A percentile compares a stretch with the other conserved stretches of the same genome.
Conservation (phyloP, 2,797 vertebrate genomes). For the Lithobates sylvaticus region DNA sequence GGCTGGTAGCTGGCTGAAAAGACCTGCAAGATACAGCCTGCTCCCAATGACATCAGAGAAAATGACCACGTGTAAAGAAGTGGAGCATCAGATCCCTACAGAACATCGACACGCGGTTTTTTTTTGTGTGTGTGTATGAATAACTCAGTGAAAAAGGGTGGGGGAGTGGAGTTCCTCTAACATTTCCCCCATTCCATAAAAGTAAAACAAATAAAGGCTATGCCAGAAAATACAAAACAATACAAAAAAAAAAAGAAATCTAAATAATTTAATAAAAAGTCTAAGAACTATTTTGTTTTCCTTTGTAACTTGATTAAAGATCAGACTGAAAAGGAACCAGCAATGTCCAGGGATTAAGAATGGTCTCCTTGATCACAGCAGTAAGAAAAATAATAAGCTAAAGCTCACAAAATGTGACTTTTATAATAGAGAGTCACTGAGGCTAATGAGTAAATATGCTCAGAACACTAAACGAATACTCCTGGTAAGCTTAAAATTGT, state of each 20-base stretch:
- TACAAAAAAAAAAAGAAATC: not conserved
- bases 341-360: slow-evolving; percentile 23
- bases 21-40: too few relatives aligned
- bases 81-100: too few relatives aligned
- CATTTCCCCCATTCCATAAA: too few relatives aligned
- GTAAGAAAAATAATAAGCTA: slow-evolving; percentile 26
- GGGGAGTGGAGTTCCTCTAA: too few relatives aligned
- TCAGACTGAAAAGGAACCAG: not conserved
- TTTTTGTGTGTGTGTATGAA: too few relatives aligned
- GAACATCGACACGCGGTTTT: fast-evolving
- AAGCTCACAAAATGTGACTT: slow-evolving; percentile 32
- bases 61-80: too few relatives aligned
- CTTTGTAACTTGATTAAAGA: not conserved
- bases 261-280: not conserved
- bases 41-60: too few relatives aligned
- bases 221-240: not conserved
- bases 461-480: slow-evolving; percentile 27
- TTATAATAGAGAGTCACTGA: slow-evolving; percentile 36
- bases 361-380: slow-evolving; percentile 33
- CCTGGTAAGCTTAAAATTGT: slow-evolving; percentile 33
- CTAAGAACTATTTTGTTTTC: slow-evolving; percentile 7
- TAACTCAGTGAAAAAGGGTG: too few relatives aligned
- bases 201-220: not conserved
- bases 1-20: too few relatives aligned
- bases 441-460: slow-evolving; percentile 35